Evolutionary conservation across 2,113 vertebrate genomes (phyloP).

Genomic region (Python bivittatus): DNA sequence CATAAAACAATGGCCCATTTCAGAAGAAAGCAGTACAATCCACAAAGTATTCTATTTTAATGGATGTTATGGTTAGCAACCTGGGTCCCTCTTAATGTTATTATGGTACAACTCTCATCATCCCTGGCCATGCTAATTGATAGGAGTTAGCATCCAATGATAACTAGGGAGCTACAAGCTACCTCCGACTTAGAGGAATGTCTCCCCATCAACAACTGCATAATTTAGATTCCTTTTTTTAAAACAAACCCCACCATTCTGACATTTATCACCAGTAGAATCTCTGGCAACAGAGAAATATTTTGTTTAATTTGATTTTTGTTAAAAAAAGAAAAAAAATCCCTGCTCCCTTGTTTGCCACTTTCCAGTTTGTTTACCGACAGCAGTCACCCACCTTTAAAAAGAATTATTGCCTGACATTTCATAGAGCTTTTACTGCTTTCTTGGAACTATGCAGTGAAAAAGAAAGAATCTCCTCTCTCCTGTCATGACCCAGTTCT

Average conservation of each 20-base stretch:
- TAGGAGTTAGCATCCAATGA: neutral
- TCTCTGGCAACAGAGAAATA: neutral
- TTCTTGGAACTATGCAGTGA: constrained; percentile 61
- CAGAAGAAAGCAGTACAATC: constrained; percentile 59
- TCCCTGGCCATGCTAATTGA: neutral
- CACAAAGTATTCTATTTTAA: neutral
- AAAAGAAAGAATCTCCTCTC: constrained; percentile 63
- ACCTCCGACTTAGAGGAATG: neutral
- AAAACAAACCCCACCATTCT: neutral
- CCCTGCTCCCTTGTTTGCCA: constrained; percentile 14
- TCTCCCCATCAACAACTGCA: constrained; percentile 32
- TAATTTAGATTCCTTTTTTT: constrained; percentile 32
- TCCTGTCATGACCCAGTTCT: constrained; percentile 67
- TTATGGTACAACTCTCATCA: neutral
- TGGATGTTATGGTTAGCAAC: neutral
- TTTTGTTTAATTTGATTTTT: constrained; percentile 22
- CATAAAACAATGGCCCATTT: constrained; percentile 52
- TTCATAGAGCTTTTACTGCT: constrained; percentile 68
- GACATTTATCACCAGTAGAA: constrained; percentile 5
- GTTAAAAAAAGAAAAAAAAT: neutral
- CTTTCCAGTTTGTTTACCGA: constrained; percentile 47
- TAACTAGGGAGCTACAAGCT: neutral
- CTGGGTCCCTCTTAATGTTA: neutral
- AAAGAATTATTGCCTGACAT: constrained; percentile 80
- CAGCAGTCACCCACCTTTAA: constrained; percentile 64